A percentile compares a stretch with the other conserved stretches of the same genome.
Conservation (phyloP, 1,140 invertebrate genomes). For the Augochlora pura region DNA sequence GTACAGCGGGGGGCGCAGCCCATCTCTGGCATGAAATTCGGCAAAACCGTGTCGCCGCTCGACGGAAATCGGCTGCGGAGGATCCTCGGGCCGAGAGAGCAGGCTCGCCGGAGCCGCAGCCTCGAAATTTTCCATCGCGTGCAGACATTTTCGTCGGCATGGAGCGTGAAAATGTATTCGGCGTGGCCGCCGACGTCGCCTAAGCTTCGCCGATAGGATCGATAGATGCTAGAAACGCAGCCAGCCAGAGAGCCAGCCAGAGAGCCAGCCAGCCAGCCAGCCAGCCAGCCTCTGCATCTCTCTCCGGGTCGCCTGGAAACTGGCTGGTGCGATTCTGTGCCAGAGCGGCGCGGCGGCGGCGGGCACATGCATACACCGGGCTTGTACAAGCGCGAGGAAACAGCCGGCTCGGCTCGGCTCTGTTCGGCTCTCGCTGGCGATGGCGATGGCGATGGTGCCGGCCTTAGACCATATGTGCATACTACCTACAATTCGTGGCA, state of each 20-base stretch:
- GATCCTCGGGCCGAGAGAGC: too few relatives aligned
- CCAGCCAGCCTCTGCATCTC: slow-evolving; percentile 51
- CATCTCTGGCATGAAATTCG: too few relatives aligned
- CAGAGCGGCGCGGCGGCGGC: slow-evolving; percentile 29
- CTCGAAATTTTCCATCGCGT: slow-evolving; percentile 31
- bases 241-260: slow-evolving; percentile 33
- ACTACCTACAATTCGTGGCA: too few relatives aligned
- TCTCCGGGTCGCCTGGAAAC: slow-evolving; percentile 63
- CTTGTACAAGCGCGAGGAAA: slow-evolving; percentile 1
- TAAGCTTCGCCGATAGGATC: slow-evolving; percentile 65
- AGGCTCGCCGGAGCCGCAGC: neutral
- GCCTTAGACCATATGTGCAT: too few relatives aligned
- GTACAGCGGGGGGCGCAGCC: too few relatives aligned
- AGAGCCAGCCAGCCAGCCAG: slow-evolving; percentile 39
- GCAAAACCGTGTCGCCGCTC: too few relatives aligned
- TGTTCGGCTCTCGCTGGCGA: too few relatives aligned
- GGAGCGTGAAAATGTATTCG: slow-evolving; percentile 64
- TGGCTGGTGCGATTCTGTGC: slow-evolving; percentile 56
- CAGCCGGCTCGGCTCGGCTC: neutral
- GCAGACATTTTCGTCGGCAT: slow-evolving; percentile 49
- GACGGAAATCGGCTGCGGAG: too few relatives aligned
- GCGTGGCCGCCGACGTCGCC: slow-evolving; percentile 58
- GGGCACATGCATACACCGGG: slow-evolving; percentile 23
- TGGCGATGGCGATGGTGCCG: too few relatives aligned
- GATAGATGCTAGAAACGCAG: slow-evolving; percentile 63